Percentiles rank a stretch among this genome's conserved stretches.
Evolutionary conservation across 2,888 invertebrate species (phyloP).

Genomic region (Aleiodes leptofemur): DNA sequence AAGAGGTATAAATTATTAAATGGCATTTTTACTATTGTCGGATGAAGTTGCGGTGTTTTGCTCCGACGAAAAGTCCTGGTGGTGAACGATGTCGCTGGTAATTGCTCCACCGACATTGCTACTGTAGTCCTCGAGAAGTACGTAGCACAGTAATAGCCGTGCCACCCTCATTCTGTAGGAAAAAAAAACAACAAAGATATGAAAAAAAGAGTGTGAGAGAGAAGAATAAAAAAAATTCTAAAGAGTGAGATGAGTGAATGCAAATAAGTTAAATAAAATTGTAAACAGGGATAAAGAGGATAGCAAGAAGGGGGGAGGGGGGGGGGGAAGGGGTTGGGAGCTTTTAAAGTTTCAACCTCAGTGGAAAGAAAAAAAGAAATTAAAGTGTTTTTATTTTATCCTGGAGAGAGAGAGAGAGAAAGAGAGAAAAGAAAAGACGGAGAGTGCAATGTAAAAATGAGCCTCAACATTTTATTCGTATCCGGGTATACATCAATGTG

Average conservation of each 20-base stretch:
- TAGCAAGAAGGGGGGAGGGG: not conserved
- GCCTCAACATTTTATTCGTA: conserved; percentile 8
- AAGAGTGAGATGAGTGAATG: not conserved
- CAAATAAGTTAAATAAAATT: conserved; percentile 2
- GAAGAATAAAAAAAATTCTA: not conserved
- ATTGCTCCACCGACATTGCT: conserved; percentile 68
- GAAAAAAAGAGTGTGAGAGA: conserved; percentile 20
- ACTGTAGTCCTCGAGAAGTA: conserved; percentile 71
- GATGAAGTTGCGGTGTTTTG: conserved; percentile 51
- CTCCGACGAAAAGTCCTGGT: conserved; percentile 63
- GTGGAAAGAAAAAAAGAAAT: not conserved
- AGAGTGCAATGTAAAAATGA: conserved; percentile 7
- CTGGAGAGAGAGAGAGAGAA: too few relatives aligned
- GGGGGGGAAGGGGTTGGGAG: not conserved
- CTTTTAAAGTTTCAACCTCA: conserved; percentile 29
- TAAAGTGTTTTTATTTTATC: conserved; percentile 1
- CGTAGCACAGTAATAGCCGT: conserved; percentile 72
- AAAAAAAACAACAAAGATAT: conserved; percentile 33
- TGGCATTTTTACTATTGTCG: conserved; percentile 56
- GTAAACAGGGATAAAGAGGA: not conserved
- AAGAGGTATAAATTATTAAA: conserved; percentile 17
- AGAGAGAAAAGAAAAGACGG: not conserved
- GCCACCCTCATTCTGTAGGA: conserved; percentile 72
- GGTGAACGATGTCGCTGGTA: conserved; percentile 64
- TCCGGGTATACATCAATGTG: conserved; percentile 15